phyloP scores from a whole-genome alignment of 2,888 invertebrate species.

The Ypsolopha sequella region DNA sequence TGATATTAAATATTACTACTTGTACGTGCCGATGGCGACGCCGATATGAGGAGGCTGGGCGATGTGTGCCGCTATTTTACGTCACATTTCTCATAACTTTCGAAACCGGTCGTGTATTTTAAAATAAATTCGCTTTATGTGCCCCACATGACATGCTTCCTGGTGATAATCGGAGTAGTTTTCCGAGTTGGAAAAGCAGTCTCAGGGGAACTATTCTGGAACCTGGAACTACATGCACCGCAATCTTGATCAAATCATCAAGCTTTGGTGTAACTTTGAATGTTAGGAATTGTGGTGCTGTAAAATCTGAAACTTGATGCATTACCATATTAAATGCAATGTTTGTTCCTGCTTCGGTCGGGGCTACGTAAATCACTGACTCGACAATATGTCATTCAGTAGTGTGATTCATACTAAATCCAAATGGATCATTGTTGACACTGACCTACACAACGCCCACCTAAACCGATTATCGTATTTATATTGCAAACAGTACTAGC shows the following conservation, averaged over 20 bases:
- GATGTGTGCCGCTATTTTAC: slow-evolving; percentile 11
- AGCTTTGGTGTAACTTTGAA: too few species aligned
- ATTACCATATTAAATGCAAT: too few species aligned
- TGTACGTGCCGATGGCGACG: slow-evolving; percentile 27
- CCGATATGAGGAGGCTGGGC: slow-evolving; percentile 15
- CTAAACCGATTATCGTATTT: background rate
- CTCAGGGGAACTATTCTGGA: too few species aligned
- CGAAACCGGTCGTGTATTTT: slow-evolving; percentile 9
- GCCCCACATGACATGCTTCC: background rate
- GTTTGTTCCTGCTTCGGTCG: too few species aligned
- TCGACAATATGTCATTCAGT: too few species aligned
- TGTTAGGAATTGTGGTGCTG: too few species aligned
- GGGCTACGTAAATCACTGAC: too few species aligned
- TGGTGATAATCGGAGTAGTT: background rate
- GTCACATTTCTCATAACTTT: slow-evolving; percentile 14
- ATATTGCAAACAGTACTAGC: background rate
- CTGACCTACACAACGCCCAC: background rate
- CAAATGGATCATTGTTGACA: background rate
- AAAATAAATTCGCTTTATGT: background rate
- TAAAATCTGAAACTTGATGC: too few species aligned
- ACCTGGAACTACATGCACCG: too few species aligned
- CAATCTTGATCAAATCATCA: too few species aligned
- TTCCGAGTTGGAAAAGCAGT: too few species aligned
- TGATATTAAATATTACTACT: slow-evolving; percentile 25
- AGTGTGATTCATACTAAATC: too few species aligned